Percentiles rank a stretch among this genome's conserved stretches.
These are phyloP conservation scores for Mustela lutreola DNA, from an alignment of 2,113 vertebrate species.

Conservation along the genomic window DNA sequence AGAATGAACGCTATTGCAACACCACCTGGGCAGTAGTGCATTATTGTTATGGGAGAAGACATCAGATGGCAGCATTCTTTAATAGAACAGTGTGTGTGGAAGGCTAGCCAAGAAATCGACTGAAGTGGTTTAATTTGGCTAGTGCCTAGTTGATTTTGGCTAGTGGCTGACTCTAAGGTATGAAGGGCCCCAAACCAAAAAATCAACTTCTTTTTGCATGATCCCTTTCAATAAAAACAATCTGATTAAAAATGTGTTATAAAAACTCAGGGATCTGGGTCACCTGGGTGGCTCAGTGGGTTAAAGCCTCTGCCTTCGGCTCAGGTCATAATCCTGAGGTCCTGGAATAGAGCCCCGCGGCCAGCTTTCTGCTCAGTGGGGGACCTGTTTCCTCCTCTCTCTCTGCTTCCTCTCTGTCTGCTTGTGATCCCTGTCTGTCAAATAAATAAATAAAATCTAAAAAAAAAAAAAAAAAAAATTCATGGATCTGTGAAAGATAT, in stretches of 20 bases:
- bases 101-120: background rate
- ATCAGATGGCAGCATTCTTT: background rate
- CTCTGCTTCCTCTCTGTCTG: too few relatives aligned
- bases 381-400: too few relatives aligned
- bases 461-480: background rate
- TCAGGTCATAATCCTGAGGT: too few relatives aligned
- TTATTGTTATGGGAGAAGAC: background rate
- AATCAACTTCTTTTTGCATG: background rate
- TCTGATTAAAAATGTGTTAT: background rate
- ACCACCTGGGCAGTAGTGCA: background rate
- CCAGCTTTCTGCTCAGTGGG: too few relatives aligned
- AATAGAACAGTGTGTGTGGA: background rate
- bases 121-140: background rate
- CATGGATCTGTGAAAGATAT: background rate
- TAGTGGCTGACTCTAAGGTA: background rate
- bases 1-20: background rate
- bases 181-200: background rate
- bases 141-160: background rate
- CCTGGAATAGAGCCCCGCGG: rapidly evolving
- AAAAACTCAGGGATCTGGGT: background rate
- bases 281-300: too few relatives aligned
- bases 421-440: too few relatives aligned
- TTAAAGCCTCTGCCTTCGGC: too few relatives aligned
- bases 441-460: too few relatives aligned
- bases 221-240: background rate